These are phyloP conservation scores for Tangara arthus DNA, from an alignment of 2,797 vertebrate genomes.

Conservation along the genomic window DNA sequence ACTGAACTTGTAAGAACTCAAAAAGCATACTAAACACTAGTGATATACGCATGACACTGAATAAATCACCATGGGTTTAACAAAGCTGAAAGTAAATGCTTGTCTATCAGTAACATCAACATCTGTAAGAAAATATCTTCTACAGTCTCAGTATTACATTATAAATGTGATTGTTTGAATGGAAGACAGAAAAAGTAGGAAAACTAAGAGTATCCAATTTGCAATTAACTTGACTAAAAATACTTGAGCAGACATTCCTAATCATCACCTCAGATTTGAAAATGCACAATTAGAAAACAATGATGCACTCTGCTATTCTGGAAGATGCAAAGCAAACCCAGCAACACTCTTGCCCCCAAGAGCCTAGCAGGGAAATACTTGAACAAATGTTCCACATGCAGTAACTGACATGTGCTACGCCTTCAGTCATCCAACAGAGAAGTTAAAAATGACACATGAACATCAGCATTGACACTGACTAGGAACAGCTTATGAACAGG, in stretches of 20 bases:
- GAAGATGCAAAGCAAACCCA: neutral
- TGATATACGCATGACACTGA: neutral
- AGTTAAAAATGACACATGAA: neutral
- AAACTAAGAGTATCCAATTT: neutral
- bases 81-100: neutral
- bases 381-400: neutral
- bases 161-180: neutral
- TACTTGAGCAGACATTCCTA: neutral
- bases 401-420: accelerated
- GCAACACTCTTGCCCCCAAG: neutral
- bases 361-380: neutral
- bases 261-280: neutral
- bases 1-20: neutral
- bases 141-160: neutral
- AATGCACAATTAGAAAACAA: neutral
- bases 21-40: neutral
- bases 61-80: neutral
- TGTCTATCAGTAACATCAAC: neutral
- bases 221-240: neutral
- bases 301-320: neutral
- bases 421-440: neutral
- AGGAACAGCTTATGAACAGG: neutral
- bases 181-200: neutral
- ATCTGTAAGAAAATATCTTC: neutral
- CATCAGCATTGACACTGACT: neutral